These are phyloP conservation scores for Caenorhabditis brenneri DNA, from an alignment of 1,140 invertebrate species.

Conservation along the genomic window DNA sequence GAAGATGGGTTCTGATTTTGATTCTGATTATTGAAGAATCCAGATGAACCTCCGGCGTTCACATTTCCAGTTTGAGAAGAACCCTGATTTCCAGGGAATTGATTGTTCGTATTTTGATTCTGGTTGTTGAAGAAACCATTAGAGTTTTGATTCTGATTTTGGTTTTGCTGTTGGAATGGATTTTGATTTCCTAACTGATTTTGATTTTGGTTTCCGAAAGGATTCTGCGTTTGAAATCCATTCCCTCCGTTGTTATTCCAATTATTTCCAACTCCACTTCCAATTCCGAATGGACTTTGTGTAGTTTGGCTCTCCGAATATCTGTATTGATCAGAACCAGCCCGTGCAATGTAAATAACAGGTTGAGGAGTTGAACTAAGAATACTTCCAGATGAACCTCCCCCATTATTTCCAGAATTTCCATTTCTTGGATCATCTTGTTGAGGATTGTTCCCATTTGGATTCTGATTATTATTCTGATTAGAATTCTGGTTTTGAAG, in stretches of 20 bases:
- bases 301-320: neutral
- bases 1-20: neutral
- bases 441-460: neutral
- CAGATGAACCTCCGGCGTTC: neutral
- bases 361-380: neutral
- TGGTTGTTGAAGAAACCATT: neutral
- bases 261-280: neutral
- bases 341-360: constrained; percentile 1
- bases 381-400: neutral
- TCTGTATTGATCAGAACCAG: constrained; percentile 14
- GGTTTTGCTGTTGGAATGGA: neutral
- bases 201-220: neutral
- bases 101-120: neutral
- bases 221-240: neutral
- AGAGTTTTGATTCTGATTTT: neutral
- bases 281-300: neutral
- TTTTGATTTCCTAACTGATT: neutral
- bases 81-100: neutral
- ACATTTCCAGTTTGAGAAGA: neutral
- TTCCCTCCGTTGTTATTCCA: neutral
- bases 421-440: neutral
- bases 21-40: constrained; percentile 16
- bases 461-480: neutral
- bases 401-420: neutral
- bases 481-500: neutral